phyloP scores from a whole-genome alignment of 2,888 invertebrate species.

The Cephus pygmeus region DNA sequence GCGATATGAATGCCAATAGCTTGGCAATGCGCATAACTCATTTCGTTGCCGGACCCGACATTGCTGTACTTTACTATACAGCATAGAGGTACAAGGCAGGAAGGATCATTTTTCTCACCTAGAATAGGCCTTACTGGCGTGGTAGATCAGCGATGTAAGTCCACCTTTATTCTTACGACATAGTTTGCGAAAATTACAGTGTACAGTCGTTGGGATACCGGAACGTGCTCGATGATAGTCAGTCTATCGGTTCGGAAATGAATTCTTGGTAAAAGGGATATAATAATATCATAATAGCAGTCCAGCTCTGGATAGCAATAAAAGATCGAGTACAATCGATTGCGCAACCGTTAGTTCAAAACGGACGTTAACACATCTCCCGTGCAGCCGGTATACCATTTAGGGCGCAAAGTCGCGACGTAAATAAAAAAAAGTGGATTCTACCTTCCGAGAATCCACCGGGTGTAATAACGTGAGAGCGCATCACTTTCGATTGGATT shows the following conservation, averaged over 20 bases:
- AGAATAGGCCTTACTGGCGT: not conserved
- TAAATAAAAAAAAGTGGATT: not conserved
- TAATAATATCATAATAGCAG: not conserved
- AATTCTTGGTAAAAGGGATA: not conserved
- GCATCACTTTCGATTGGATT: not conserved
- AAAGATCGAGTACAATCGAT: not conserved
- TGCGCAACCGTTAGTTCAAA: not conserved
- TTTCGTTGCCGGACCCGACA: slow-evolving; percentile 1
- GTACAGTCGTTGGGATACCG: not conserved
- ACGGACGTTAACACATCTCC: not conserved
- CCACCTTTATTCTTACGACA: not conserved
- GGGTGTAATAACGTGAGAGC: not conserved
- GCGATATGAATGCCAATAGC: slow-evolving; percentile 30
- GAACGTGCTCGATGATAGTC: not conserved
- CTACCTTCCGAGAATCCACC: not conserved
- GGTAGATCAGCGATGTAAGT: not conserved
- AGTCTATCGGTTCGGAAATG: not conserved
- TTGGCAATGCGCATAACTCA: slow-evolving; percentile 12
- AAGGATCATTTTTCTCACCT: not conserved
- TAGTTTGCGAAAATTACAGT: not conserved
- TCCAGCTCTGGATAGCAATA: not conserved
- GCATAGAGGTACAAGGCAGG: not conserved
- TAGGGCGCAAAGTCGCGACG: not conserved
- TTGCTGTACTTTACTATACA: not conserved
- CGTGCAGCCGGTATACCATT: not conserved